phyloP scores from a whole-genome alignment of 2,797 vertebrate species.

The Toxotes lorentzi region DNA sequence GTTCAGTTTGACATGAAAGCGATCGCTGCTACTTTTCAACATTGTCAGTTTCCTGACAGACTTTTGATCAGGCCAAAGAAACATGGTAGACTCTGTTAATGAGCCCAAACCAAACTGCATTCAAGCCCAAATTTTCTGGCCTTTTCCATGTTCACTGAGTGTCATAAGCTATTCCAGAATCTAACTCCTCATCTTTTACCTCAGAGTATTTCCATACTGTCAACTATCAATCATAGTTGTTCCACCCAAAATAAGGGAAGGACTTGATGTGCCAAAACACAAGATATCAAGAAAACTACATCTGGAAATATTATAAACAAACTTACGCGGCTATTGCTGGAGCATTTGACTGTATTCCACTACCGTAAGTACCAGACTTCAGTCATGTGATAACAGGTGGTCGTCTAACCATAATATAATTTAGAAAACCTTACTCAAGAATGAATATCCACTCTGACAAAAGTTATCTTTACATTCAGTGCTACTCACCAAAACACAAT shows the following conservation, averaged over 20 bases:
- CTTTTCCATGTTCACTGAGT: background rate
- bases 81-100: background rate
- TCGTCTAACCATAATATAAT: background rate
- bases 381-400: background rate
- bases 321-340: background rate
- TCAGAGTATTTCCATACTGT: background rate
- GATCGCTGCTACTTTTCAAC: background rate
- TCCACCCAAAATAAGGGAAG: background rate
- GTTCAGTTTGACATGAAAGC: conserved; percentile 15
- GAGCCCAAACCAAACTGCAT: background rate
- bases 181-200: background rate
- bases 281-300: background rate
- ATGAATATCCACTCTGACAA: background rate
- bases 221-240: background rate
- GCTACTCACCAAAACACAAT: background rate
- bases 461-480: background rate
- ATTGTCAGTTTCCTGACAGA: conserved; percentile 1
- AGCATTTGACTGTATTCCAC: background rate
- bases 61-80: conserved; percentile 16
- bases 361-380: background rate
- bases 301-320: background rate
- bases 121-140: background rate
- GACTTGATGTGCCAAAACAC: background rate
- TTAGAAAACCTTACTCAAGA: background rate
- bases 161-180: background rate